Evolutionary conservation across 2,888 invertebrate species (phyloP), one percentile per base, ranked within the genome.

Genomic region (Limenitis camilla): DNA sequence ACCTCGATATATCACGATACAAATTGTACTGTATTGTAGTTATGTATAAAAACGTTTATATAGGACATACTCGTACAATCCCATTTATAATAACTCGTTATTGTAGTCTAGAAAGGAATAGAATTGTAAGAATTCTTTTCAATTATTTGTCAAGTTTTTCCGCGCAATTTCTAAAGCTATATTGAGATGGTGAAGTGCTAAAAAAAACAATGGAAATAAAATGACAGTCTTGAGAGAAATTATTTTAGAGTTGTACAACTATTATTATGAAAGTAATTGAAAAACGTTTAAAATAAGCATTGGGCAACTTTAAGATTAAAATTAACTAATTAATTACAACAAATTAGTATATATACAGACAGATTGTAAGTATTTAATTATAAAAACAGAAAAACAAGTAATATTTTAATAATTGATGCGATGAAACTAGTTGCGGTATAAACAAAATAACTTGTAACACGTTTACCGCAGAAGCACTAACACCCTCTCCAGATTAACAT

Each of bases 401-500:
- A 46, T 46, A 29, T 10, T 36, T 28, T 35, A 19, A 35, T 31
- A 40, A 45, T 43, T 35, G 33, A 47, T 44, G 39, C 30, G 10
- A 43, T 40, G 33, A 36, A 19, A 19, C 19, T 45, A 19, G 33
- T n/a, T 8, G 19, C 31, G 11, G 38, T 40, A 40, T 45, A 39
- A 48, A 38, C 28, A 55, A 49, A 38, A 59, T 62, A 57, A 55
- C 55, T 55, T 64, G 66, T 61, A 62, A 65, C 52, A 61, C 58
- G 57, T 64, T 61, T 63, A 65, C 58, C 64, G 53, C 64, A 61
- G 61, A 55, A 65, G 61, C 65, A 62, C 59, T 60, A 62, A 62
- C 58, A 55, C 61, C 52, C 64, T 64, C 71, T 74, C 63, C 67
- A 78, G 72, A 85, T 86, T 86, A 80, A 74, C 86, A 86, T 85